A percentile compares a stretch with the other conserved stretches of the same genome.
Evolutionary conservation across 2,888 invertebrate genomes (phyloP).

Genomic region (Phaonia tiefii): DNA sequence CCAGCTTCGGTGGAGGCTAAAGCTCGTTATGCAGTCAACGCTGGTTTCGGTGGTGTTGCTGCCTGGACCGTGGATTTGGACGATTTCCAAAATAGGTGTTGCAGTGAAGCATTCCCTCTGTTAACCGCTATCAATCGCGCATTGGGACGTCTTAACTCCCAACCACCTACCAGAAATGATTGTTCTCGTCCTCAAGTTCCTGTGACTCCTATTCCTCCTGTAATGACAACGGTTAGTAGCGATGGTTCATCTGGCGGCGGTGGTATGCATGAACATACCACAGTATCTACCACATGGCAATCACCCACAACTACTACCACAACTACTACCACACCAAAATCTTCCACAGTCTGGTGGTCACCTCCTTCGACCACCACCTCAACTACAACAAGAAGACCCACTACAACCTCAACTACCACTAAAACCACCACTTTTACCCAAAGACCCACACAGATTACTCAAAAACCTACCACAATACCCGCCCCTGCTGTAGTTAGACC

Average conservation of each 20-base stretch:
- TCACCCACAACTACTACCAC: slow-evolving; percentile 69
- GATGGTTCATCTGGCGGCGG: slow-evolving; percentile 79
- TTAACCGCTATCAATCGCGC: slow-evolving; percentile 89
- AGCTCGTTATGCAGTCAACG: slow-evolving; percentile 87
- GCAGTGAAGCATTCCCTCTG: slow-evolving; percentile 89
- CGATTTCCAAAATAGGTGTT: slow-evolving; percentile 92
- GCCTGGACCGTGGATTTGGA: slow-evolving; percentile 95
- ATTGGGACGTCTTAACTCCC: slow-evolving; percentile 83
- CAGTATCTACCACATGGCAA: slow-evolving; percentile 75
- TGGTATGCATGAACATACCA: slow-evolving; percentile 76
- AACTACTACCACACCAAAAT: slow-evolving; percentile 77
- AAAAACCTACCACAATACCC: slow-evolving; percentile 78
- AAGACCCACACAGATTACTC: slow-evolving; percentile 68
- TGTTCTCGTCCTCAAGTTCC: slow-evolving; percentile 88
- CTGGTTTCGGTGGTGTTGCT: slow-evolving; percentile 90
- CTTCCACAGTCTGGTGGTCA: slow-evolving; percentile 75
- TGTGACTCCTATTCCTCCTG: slow-evolving; percentile 88
- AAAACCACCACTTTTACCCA: slow-evolving; percentile 73
- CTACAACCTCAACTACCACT: slow-evolving; percentile 71
- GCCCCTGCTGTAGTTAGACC: slow-evolving; percentile 81
- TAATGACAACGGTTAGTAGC: slow-evolving; percentile 86
- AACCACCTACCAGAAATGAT: slow-evolving; percentile 82
- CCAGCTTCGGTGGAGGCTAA: slow-evolving; percentile 88
- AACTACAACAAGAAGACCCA: slow-evolving; percentile 62
- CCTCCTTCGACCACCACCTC: slow-evolving; percentile 78